Percentiles rank a stretch among this genome's conserved stretches.
These are phyloP conservation scores for Mobula hypostoma DNA, from an alignment of 2,113 vertebrate species.

Conservation along the genomic window DNA sequence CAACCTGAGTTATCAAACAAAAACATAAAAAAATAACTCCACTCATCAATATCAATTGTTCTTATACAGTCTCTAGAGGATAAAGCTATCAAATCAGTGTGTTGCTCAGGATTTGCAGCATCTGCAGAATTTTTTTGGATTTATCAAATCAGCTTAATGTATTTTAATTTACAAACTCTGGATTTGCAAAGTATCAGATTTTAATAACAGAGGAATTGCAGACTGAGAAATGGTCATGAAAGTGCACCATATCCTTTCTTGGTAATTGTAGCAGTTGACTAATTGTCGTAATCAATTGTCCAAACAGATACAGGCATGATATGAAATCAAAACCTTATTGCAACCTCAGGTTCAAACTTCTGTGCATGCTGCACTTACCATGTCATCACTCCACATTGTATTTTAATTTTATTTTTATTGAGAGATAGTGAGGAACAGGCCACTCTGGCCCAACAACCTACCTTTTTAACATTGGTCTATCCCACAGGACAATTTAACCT, in stretches of 20 bases:
- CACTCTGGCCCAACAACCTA: no score
- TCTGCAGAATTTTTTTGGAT: not conserved
- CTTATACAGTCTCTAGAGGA: not conserved
- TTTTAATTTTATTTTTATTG: not conserved
- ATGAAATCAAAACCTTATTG: no score
- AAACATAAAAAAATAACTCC: not conserved
- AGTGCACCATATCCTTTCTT: not conserved
- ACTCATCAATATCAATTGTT: no score
- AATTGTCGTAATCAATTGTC: not conserved
- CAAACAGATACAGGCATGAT: no score
- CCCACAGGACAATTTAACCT: no score
- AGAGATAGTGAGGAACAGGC: no score
- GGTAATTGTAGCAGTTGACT: not conserved
- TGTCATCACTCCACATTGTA: not conserved
- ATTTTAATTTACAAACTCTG: not conserved
- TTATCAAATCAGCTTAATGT: not conserved
- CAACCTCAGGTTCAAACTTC: not conserved
- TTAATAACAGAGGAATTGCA: not conserved
- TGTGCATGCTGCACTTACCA: not conserved
- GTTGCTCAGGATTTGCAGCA: no score
- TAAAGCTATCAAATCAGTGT: not conserved
- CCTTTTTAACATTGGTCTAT: no score
- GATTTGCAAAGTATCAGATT: not conserved
- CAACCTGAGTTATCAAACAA: conserved; percentile 61
- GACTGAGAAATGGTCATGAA: not conserved